phyloP scores from a whole-genome alignment of 2,113 vertebrate species.

The Chlorocebus sabaeus region DNA sequence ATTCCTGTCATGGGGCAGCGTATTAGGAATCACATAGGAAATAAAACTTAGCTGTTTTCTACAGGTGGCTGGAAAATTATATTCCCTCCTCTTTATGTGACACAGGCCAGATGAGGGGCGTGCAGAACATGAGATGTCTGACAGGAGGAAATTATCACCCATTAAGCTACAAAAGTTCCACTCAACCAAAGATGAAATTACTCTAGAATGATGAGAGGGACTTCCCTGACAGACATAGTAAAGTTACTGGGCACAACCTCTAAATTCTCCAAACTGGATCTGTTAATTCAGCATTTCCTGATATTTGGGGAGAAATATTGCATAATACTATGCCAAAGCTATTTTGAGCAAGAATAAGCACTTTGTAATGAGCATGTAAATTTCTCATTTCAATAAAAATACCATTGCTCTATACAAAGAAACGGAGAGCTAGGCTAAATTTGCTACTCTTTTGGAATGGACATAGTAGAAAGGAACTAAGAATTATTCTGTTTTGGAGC shows the following conservation, averaged over 20 bases:
- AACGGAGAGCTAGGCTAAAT: slow-evolving; percentile 44
- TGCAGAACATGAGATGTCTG: slow-evolving; percentile 49
- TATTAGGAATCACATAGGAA: slow-evolving; percentile 53
- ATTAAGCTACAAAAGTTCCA: slow-evolving; percentile 59
- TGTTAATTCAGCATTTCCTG: slow-evolving; percentile 61
- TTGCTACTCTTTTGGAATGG: slow-evolving; percentile 49
- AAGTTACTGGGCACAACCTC: slow-evolving; percentile 57
- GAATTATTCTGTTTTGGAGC: slow-evolving; percentile 4
- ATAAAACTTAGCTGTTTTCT: slow-evolving; percentile 71
- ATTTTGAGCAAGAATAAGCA: slow-evolving; percentile 70
- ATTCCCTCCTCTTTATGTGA: slow-evolving; percentile 63
- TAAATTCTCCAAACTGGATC: slow-evolving; percentile 23
- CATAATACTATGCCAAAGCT: slow-evolving; percentile 43
- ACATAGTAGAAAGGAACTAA: slow-evolving; percentile 19
- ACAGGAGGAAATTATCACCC: slow-evolving; percentile 59
- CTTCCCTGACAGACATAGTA: slow-evolving; percentile 46
- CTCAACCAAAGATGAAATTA: slow-evolving; percentile 62
- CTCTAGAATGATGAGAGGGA: slow-evolving; percentile 34
- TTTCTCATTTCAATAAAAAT: slow-evolving; percentile 73
- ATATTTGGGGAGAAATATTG: slow-evolving; percentile 53
- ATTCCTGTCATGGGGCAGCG: slow-evolving; percentile 55
- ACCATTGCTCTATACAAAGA: slow-evolving; percentile 39
- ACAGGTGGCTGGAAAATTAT: slow-evolving; percentile 72
- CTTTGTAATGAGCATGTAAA: slow-evolving; percentile 62
- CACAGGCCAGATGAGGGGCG: slow-evolving; percentile 43